phyloP scores from a whole-genome alignment of 2,113 vertebrate species.

The Nipponia nippon region DNA sequence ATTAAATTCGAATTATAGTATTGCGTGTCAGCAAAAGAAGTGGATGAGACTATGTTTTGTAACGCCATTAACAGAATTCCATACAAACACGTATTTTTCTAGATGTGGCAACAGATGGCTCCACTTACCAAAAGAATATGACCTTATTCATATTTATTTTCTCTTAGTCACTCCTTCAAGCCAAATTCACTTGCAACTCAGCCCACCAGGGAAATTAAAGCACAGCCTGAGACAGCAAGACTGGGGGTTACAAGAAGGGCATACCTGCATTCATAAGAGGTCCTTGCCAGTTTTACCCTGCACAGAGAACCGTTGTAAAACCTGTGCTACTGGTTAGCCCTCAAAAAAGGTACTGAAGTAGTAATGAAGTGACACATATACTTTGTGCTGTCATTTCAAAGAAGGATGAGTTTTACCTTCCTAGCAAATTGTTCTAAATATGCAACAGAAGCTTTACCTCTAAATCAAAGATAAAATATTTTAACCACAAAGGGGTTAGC shows the following conservation, averaged over 20 bases:
- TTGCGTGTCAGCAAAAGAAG: not conserved
- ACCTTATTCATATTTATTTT: conserved; percentile 37
- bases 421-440: not conserved
- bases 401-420: not conserved
- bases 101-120: conserved; percentile 41
- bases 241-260: not conserved
- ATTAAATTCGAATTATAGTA: not conserved
- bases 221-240: conserved; percentile 14
- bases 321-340: not conserved
- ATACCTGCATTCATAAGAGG: not conserved
- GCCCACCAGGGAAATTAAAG: conserved; percentile 28
- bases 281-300: not conserved
- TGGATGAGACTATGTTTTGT: not conserved
- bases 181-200: conserved; percentile 32
- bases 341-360: not conserved
- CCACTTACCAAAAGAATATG: conserved; percentile 17
- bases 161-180: conserved; percentile 18
- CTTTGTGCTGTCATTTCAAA: not conserved
- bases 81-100: not conserved
- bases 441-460: not conserved
- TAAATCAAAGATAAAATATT: not conserved
- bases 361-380: not conserved
- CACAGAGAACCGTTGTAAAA: not conserved
- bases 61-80: not conserved
- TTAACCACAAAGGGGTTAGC: not conserved